Evolutionary conservation across 2,888 invertebrate species (phyloP).

Genomic region (Tridacna crocea): DNA sequence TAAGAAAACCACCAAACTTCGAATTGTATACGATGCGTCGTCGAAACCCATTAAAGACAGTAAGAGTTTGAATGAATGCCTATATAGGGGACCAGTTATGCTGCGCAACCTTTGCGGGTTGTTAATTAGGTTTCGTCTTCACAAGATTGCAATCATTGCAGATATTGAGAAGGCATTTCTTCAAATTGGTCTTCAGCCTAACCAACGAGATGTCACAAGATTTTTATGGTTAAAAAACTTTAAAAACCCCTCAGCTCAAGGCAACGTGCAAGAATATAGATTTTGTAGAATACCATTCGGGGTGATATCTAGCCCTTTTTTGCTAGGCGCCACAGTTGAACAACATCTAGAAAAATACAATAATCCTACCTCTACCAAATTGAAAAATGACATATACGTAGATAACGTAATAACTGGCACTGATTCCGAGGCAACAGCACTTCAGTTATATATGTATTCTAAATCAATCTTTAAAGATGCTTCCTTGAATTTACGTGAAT

Average conservation of each 20-base stretch:
- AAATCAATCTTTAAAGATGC: conserved; percentile 22
- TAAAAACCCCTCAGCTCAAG: background rate
- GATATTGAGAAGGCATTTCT: conserved; percentile 52
- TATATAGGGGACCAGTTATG: conserved; percentile 36
- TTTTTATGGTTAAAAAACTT: conserved; percentile 41
- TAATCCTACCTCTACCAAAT: background rate
- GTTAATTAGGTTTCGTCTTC: conserved; percentile 29
- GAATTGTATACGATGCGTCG: conserved; percentile 9
- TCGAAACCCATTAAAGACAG: conserved; percentile 25
- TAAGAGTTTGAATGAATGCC: conserved; percentile 42
- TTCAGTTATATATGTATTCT: background rate
- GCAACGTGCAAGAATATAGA: conserved; percentile 29
- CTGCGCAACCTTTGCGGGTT: conserved; percentile 34
- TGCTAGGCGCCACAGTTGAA: conserved; percentile 29
- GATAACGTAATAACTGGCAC: conserved; percentile 19
- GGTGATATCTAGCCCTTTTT: conserved; percentile 33
- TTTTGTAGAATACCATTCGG: conserved; percentile 28
- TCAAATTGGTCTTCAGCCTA: conserved; percentile 32
- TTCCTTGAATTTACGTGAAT: conserved; percentile 29
- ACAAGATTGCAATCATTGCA: conserved; percentile 19
- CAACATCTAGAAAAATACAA: conserved; percentile 11
- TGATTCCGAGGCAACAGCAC: background rate
- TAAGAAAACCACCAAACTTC: conserved; percentile 23
- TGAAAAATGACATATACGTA: conserved; percentile 28
- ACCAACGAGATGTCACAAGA: conserved; percentile 37